Percentiles rank a stretch among this genome's conserved stretches.
phyloP scores from a whole-genome alignment of 2,888 invertebrate genomes.

The Panzeria rudis region DNA sequence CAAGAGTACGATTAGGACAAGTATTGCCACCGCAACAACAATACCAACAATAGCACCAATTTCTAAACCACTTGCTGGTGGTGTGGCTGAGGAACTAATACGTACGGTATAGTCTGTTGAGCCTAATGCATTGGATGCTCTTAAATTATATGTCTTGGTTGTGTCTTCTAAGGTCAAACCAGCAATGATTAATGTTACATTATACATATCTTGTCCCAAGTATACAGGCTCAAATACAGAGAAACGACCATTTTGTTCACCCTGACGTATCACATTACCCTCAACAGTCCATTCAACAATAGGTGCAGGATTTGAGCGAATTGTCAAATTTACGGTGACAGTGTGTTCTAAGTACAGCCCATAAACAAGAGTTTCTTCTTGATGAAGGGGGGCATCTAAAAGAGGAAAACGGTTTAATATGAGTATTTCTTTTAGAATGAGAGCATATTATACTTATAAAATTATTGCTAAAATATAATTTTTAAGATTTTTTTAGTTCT shows the following conservation, averaged over 20 bases:
- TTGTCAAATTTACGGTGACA: conserved; percentile 89
- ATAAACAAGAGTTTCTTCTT: conserved; percentile 87
- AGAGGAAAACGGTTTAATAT: background rate
- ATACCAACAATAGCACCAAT: conserved; percentile 91
- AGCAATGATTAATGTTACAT: conserved; percentile 87
- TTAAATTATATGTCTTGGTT: conserved; percentile 88
- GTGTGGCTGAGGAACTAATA: conserved; percentile 88
- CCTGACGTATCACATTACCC: conserved; percentile 85
- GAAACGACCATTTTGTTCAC: conserved; percentile 81
- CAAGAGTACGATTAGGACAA: conserved; percentile 88
- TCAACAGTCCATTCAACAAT: conserved; percentile 88
- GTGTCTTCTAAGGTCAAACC: conserved; percentile 90
- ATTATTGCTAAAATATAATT: background rate
- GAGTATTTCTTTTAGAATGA: no score
- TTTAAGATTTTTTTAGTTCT: no score
- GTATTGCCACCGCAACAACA: conserved; percentile 87
- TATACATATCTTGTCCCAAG: conserved; percentile 87
- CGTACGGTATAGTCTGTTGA: conserved; percentile 86
- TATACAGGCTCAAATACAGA: conserved; percentile 80
- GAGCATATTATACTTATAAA: no score
- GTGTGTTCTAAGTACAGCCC: conserved; percentile 89
- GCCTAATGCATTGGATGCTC: conserved; percentile 89
- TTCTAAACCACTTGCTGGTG: conserved; percentile 88
- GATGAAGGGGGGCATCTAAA: conserved; percentile 86
- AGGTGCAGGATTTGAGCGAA: conserved; percentile 89